These are phyloP conservation scores for Agelas oroides DNA, from an alignment of 37 sponge, comb jelly and placozoan species.

Conservation along the genomic window DNA sequence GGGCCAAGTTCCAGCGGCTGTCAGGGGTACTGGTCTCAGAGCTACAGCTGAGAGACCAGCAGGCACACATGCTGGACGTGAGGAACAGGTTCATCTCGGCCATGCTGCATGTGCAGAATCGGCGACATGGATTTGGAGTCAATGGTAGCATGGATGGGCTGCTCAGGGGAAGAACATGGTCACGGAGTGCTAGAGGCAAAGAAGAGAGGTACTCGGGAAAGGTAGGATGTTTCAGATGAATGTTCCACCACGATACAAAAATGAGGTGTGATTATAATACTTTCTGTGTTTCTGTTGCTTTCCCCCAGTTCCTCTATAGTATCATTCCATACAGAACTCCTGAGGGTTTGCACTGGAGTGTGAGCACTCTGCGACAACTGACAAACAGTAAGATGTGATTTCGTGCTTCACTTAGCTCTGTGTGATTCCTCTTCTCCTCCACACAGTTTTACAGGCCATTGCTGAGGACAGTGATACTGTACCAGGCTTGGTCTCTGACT, in stretches of 20 bases:
- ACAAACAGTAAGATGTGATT: conserved; percentile 38
- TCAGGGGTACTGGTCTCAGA: conserved; percentile 55
- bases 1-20: conserved; percentile 47
- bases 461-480: conserved; percentile 30
- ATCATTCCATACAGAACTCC: conserved; percentile 59
- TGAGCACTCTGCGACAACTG: conserved; percentile 18
- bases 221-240: no score
- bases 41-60: conserved; percentile 53
- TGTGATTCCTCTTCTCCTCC: no score
- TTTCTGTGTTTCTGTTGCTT: no score
- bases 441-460: conserved; percentile 33
- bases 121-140: not conserved
- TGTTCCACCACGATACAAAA: not conserved
- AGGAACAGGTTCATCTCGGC: conserved; percentile 80
- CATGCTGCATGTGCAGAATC: conserved; percentile 53
- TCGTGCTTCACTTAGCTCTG: no score
- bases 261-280: no score
- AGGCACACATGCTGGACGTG: conserved; percentile 26
- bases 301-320: conserved; percentile 38
- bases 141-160: not conserved
- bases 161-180: not conserved
- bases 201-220: not conserved
- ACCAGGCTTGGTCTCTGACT: conserved; percentile 26
- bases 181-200: not conserved
- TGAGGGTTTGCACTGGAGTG: conserved; percentile 1